Conservation (phyloP, 1,140 invertebrate species). For the Dendroctonus valens region DNA sequence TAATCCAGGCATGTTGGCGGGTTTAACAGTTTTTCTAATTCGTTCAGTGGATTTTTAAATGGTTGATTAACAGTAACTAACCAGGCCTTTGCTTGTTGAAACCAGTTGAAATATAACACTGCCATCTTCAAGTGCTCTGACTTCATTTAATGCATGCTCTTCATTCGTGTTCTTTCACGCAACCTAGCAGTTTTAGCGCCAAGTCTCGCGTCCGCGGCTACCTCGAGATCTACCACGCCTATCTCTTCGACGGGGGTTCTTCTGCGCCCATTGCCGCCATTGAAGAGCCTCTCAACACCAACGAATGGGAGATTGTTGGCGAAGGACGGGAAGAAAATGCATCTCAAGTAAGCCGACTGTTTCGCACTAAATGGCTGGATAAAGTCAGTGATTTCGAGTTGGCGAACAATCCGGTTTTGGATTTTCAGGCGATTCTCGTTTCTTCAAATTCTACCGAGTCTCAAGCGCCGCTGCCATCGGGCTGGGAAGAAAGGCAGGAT, state of each 20-base stretch:
- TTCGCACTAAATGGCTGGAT: no score
- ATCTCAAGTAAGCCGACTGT: conserved; percentile 31
- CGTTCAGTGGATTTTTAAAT: no score
- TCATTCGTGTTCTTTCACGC: conserved; percentile 35
- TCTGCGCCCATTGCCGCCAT: conserved; percentile 31
- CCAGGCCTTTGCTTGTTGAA: no score
- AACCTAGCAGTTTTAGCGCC: conserved; percentile 61
- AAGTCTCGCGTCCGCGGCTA: conserved; percentile 86
- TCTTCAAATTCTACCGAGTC: conserved; percentile 38
- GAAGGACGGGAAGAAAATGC: conserved; percentile 38
- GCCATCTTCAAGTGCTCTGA: no score
- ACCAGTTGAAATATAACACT: no score
- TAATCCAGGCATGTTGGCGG: no score
- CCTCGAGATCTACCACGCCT: conserved; percentile 87
- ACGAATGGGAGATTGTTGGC: conserved; percentile 44
- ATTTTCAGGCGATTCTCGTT: conserved; percentile 40
- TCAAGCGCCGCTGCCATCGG: conserved; percentile 69
- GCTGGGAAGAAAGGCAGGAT: conserved; percentile 97
- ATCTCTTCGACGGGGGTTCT: conserved; percentile 61
- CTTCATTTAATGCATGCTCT: conserved; percentile 39
- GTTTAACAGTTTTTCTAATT: no score
- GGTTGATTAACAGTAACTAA: no score
- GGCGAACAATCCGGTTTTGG: no score
- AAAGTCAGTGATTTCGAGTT: no score
- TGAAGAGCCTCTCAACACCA: conserved; percentile 40